phyloP scores from a whole-genome alignment of 2,113 vertebrate species.

The Gyps fulvus region DNA sequence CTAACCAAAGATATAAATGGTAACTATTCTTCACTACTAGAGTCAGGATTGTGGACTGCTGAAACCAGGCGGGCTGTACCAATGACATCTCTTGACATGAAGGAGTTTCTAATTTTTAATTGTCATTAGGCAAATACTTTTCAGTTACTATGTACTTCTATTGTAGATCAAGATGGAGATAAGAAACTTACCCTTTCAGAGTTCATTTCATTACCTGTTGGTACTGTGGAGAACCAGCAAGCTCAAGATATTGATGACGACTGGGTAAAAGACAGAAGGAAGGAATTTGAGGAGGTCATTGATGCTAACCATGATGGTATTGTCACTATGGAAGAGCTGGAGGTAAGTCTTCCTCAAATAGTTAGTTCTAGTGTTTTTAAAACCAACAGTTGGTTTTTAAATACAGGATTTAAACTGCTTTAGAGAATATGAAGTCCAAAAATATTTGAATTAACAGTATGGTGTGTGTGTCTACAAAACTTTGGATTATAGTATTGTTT shows the following conservation, averaged over 20 bases:
- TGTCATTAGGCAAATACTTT: background rate
- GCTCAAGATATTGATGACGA: slow-evolving; percentile 93
- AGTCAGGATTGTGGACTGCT: background rate
- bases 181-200: slow-evolving; percentile 89
- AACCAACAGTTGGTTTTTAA: rapidly evolving
- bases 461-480: background rate
- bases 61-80: background rate
- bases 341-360: slow-evolving; percentile 72
- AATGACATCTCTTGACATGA: background rate
- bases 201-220: slow-evolving; percentile 91
- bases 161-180: slow-evolving; percentile 88
- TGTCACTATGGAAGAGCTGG: slow-evolving; percentile 91
- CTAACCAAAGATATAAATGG: background rate
- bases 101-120: background rate
- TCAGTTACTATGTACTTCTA: background rate
- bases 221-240: slow-evolving; percentile 94
- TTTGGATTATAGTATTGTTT: background rate
- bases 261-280: slow-evolving; percentile 91
- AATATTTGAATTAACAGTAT: background rate
- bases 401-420: background rate
- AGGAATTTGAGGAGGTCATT: slow-evolving; percentile 93
- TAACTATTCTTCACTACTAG: background rate
- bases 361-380: background rate
- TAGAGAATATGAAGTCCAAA: background rate
- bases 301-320: slow-evolving; percentile 84